These are phyloP conservation scores for Psettodes erumei DNA, from an alignment of 2,113 vertebrate genomes.

Conservation along the genomic window DNA sequence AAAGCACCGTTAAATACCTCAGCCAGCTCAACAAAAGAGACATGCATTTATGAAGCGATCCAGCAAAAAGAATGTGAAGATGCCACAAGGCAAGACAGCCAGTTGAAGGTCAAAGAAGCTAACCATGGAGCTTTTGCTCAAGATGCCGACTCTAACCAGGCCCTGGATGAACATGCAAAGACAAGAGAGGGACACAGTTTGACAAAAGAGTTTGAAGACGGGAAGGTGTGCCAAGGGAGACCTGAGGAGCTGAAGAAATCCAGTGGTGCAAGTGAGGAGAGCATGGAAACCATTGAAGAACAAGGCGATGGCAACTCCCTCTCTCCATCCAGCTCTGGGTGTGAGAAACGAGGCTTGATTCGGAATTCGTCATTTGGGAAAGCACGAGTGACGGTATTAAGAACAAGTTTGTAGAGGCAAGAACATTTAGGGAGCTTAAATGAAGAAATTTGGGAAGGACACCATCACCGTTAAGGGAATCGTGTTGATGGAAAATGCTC, in stretches of 20 bases:
- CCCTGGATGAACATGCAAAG: neutral
- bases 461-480: conserved; percentile 26
- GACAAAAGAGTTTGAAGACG: conserved; percentile 22
- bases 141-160: conserved; percentile 1
- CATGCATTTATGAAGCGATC: conserved; percentile 38
- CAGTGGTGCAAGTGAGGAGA: conserved; percentile 40
- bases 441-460: conserved; percentile 33
- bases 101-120: conserved; percentile 24
- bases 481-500: conserved; percentile 12
- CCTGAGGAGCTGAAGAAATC: conserved; percentile 16
- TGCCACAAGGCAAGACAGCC: conserved; percentile 14
- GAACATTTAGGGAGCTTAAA: conserved; percentile 43
- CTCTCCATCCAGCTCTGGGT: conserved; percentile 33
- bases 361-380: conserved; percentile 71
- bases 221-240: conserved; percentile 39
- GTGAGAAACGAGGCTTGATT: conserved; percentile 12
- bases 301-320: conserved; percentile 15
- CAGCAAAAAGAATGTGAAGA: conserved; percentile 22
- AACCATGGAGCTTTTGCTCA: neutral
- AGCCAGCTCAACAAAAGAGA: conserved; percentile 17
- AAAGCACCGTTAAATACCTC: conserved; percentile 18
- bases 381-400: conserved; percentile 75
- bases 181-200: conserved; percentile 8
- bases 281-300: conserved; percentile 25
- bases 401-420: conserved; percentile 77